Conservation (phyloP, 1,140 invertebrate species). For the Triops cancriformis region DNA sequence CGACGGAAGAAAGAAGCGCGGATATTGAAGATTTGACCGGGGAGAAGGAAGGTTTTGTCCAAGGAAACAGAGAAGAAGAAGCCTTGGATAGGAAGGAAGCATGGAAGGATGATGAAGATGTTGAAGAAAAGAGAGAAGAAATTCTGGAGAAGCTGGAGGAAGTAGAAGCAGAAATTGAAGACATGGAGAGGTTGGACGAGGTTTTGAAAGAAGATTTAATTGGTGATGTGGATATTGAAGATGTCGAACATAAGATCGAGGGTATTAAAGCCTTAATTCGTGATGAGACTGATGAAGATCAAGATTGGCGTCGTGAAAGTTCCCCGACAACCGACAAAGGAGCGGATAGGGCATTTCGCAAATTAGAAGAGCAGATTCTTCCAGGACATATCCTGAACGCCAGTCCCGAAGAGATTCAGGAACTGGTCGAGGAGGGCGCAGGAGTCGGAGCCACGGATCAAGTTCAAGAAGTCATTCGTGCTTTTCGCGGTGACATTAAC, state of each 20-base stretch:
- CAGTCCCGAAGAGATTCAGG: background rate
- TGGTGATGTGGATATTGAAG: background rate
- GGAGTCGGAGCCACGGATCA: background rate
- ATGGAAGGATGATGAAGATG: too few relatives aligned
- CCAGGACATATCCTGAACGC: background rate
- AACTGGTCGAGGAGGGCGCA: background rate
- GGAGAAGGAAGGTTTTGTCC: too few relatives aligned
- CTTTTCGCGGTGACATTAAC: background rate
- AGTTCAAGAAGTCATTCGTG: background rate
- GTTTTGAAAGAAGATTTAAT: too few relatives aligned
- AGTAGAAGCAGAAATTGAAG: background rate
- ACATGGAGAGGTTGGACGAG: too few relatives aligned
- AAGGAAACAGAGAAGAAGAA: too few relatives aligned
- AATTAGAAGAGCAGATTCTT: background rate
- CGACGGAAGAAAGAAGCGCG: background rate
- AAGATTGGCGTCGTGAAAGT: background rate
- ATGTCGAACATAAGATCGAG: background rate
- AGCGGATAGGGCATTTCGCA: background rate
- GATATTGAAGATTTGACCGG: background rate
- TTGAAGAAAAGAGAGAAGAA: too few relatives aligned
- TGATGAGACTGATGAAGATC: background rate
- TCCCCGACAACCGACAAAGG: background rate
- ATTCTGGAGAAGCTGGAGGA: background rate
- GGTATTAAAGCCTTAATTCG: background rate
- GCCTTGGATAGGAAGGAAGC: too few relatives aligned